Evolutionary conservation across 2,888 invertebrate genomes (phyloP), one percentile per base, ranked within the genome.

Genomic region (Geophilus truncorum): DNA sequence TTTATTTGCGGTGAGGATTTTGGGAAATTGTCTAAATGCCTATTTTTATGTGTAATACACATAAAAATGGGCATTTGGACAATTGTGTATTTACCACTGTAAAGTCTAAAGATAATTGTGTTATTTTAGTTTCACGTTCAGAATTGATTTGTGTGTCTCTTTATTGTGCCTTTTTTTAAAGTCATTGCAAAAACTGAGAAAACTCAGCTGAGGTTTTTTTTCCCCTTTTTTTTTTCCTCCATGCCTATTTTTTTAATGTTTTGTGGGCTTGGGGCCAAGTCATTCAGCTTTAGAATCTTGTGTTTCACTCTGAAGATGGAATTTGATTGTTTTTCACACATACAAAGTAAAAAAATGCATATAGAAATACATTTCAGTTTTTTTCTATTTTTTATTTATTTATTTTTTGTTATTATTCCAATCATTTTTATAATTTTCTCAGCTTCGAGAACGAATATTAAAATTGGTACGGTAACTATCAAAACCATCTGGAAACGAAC

Each of bases 251-350:
- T 51, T 51, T 70, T 70, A 70, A 70, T 70, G n/a, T 28, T 70
- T 23, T 15, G 2, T 25, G 70, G 70, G 70, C 70, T 70, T 25
- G 23, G 28, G 70, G 70, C 70, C 70, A 70, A 70, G 70, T 70
- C 70, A 70, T 28, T 70, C 70, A 70, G 70, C 28, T 70, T 70
- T 70, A 28, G 70, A 28, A 70, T 70, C 28, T 70, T 70, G 70
- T 70, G 70, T 70, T 70, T 70, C 70, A 23, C 70, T 70, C 25
- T 70, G 25, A 70, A 23, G 70, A 70, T 70, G 70, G 25, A 70
- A 70, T 70, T 70, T 70, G 70, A 70, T 70, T 70, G 70, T 28
- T 70, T 70, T 70, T 70, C 70, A 70, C 70, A 70, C 70, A 25
- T 51, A 51, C n/a, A 51, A 51, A 18, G 15, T 18, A 51, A 51